Percentiles rank a stretch among this genome's conserved stretches.
Evolutionary conservation across 1,140 invertebrate genomes (phyloP).

Genomic region (Saxidomus purpurata): DNA sequence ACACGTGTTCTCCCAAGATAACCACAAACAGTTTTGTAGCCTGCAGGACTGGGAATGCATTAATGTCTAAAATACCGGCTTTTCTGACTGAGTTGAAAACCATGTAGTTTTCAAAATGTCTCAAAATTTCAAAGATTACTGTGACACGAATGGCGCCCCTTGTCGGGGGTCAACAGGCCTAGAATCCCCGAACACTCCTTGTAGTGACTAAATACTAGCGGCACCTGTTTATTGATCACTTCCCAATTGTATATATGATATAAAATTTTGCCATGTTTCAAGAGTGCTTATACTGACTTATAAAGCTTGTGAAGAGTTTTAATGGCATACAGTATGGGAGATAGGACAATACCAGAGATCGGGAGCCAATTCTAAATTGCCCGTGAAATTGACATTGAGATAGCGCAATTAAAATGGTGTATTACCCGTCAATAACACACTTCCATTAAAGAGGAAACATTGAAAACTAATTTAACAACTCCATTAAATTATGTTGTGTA

Average conservation of each 20-base stretch:
- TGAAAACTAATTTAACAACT: background rate
- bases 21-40: background rate
- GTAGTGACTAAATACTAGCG: background rate
- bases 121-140: conserved; percentile 7
- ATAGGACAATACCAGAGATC: background rate
- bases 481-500: background rate
- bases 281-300: background rate
- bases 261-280: background rate
- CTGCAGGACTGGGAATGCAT: background rate
- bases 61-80: background rate
- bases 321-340: background rate
- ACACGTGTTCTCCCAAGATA: background rate
- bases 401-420: background rate
- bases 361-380: background rate
- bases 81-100: background rate
- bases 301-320: conserved; percentile 13
- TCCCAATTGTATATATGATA: background rate
- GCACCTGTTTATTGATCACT: background rate
- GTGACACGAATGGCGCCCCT: conserved; percentile 5
- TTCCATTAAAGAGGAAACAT: background rate
- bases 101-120: conserved; percentile 22
- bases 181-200: background rate
- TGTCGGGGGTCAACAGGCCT: conserved; percentile 8
- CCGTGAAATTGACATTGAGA: background rate
- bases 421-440: background rate